Percentiles rank a stretch among this genome's conserved stretches.
phyloP scores from a whole-genome alignment of 1,140 invertebrate genomes.

The Atta cephalotes region DNA sequence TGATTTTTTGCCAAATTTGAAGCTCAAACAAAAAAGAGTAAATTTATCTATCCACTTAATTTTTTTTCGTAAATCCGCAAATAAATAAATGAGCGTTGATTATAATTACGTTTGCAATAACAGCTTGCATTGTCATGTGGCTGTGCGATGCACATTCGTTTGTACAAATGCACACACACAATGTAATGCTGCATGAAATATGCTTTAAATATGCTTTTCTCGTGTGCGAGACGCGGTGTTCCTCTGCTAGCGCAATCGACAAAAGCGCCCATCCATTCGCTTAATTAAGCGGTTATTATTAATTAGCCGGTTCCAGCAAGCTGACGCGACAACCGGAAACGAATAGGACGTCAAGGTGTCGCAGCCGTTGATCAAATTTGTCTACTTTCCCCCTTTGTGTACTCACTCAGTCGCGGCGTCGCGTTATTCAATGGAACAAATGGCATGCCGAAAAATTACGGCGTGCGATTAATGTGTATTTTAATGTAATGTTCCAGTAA shows the following conservation, averaged over 20 bases:
- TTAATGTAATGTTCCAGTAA: slow-evolving; percentile 28
- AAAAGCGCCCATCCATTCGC: slow-evolving; percentile 74
- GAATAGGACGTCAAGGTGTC: slow-evolving; percentile 76
- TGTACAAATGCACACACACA: slow-evolving; percentile 4
- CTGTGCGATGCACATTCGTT: slow-evolving; percentile 41
- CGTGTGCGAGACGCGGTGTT: neutral
- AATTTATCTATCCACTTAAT: neutral
- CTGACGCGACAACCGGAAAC: slow-evolving; percentile 67
- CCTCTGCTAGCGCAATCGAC: slow-evolving; percentile 62
- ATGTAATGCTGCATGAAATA: slow-evolving; percentile 48
- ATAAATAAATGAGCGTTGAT: slow-evolving; percentile 52
- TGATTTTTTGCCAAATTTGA: neutral
- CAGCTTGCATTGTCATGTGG: slow-evolving; percentile 61
- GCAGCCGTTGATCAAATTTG: slow-evolving; percentile 71
- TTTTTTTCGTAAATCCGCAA: neutral
- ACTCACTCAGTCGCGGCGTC: slow-evolving; percentile 28
- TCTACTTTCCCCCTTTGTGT: slow-evolving; percentile 67
- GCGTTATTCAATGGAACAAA: slow-evolving; percentile 4
- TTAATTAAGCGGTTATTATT: slow-evolving; percentile 78
- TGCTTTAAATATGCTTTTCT: slow-evolving; percentile 51
- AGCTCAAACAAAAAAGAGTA: neutral
- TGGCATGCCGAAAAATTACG: slow-evolving; percentile 53
- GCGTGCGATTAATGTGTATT: slow-evolving; percentile 41
- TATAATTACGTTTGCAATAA: slow-evolving; percentile 67
- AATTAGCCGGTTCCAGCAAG: slow-evolving; percentile 70